Percentiles rank a stretch among this genome's conserved stretches.
Conservation (phyloP, 2,797 vertebrate species). For the Capromys pilorides region DNA sequence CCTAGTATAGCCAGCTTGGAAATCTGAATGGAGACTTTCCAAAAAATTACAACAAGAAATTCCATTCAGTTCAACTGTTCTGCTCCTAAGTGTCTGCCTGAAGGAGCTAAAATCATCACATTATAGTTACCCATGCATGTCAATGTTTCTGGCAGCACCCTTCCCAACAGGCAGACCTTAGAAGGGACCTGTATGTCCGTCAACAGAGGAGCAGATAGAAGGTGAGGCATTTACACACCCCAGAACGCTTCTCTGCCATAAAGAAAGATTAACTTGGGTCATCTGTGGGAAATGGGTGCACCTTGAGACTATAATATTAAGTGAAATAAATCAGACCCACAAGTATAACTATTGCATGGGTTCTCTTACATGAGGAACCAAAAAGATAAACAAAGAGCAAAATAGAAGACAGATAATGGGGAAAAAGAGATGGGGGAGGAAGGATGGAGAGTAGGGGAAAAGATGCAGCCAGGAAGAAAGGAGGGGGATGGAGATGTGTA, state of each 20-base stretch:
- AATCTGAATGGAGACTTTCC: background rate
- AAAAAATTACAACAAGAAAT: background rate
- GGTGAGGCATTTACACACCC: background rate
- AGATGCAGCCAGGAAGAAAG: background rate
- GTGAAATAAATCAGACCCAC: background rate
- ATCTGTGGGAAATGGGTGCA: too few species aligned
- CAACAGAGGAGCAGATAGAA: background rate
- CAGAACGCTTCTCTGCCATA: background rate
- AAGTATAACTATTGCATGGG: background rate
- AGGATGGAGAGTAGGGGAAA: background rate
- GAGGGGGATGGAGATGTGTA: too few species aligned
- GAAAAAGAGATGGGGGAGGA: background rate
- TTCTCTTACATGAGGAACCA: background rate
- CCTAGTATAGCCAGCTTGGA: background rate
- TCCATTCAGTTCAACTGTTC: background rate
- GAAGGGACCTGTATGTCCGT: background rate
- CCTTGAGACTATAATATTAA: background rate
- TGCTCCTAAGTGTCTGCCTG: background rate
- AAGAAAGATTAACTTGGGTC: background rate
- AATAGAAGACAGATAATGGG: background rate
- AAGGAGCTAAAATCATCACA: background rate
- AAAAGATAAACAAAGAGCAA: background rate
- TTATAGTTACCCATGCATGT: background rate
- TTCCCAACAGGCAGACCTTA: background rate
- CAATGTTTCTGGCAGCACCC: background rate